A percentile compares a stretch with the other conserved stretches of the same genome.
phyloP scores from a whole-genome alignment of 1,140 invertebrate species.

The Archivesica marissinica region DNA sequence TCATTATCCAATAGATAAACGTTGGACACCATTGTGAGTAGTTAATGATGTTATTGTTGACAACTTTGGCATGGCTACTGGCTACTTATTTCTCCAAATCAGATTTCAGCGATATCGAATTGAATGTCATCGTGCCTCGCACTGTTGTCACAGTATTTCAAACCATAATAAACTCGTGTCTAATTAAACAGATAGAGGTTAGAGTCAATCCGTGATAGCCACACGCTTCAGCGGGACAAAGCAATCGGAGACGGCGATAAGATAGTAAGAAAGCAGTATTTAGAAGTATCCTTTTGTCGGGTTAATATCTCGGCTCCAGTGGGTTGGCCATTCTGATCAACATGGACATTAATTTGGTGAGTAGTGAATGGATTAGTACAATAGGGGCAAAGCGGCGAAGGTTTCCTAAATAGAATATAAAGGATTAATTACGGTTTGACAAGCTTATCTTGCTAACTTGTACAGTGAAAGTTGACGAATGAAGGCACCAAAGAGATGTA shows the following conservation, averaged over 20 bases:
- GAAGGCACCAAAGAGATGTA: no score
- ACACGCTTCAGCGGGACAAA: neutral
- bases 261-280: slow-evolving; percentile 46
- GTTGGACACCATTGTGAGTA: slow-evolving; percentile 10
- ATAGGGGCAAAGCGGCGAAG: slow-evolving; percentile 24
- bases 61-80: slow-evolving; percentile 10
- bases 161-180: slow-evolving; percentile 19
- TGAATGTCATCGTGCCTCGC: slow-evolving; percentile 30
- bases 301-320: neutral
- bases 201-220: slow-evolving; percentile 30
- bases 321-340: neutral
- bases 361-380: slow-evolving; percentile 36
- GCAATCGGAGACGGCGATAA: slow-evolving; percentile 8
- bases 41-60: slow-evolving; percentile 29
- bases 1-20: slow-evolving; percentile 57
- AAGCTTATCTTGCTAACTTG: neutral
- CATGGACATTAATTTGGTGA: neutral
- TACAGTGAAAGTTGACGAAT: no score
- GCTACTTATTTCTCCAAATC: slow-evolving; percentile 27
- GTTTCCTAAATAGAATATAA: neutral
- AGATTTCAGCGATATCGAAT: neutral
- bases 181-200: slow-evolving; percentile 15
- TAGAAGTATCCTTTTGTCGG: slow-evolving; percentile 32
- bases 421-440: slow-evolving; percentile 8
- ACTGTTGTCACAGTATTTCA: slow-evolving; percentile 21